These are phyloP conservation scores for Pocillopora damicornis DNA, from an alignment of 64 coral and sea anemone species.

Conservation along the genomic window DNA sequence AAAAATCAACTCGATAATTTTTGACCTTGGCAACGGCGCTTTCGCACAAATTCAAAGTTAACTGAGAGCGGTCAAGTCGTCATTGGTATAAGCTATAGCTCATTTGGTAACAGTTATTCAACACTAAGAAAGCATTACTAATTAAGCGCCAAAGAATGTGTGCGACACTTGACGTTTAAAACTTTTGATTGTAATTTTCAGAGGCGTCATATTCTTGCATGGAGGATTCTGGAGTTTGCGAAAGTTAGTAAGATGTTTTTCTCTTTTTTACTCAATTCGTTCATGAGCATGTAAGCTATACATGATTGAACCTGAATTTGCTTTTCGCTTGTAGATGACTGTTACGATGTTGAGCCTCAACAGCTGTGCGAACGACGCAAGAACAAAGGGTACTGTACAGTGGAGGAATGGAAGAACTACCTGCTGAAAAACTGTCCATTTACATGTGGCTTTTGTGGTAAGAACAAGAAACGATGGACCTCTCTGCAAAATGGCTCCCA, in stretches of 20 bases:
- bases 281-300: background rate
- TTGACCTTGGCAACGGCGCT: no score
- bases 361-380: constrained; percentile 8
- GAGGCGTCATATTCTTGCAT: background rate
- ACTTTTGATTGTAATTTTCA: background rate
- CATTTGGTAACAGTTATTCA: no score
- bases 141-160: background rate
- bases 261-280: no score
- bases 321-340: background rate
- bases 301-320: no score
- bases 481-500: no score
- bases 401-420: constrained; percentile 1
- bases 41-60: no score
- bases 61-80: no score
- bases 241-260: background rate
- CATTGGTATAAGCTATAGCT: no score
- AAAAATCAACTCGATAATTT: no score
- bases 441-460: constrained; percentile 11
- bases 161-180: background rate
- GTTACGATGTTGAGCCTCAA: constrained; percentile 11
- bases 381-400: background rate
- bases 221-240: background rate
- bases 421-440: background rate
- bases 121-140: no score
- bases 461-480: background rate